Base-by-base conservation (phyloP, 2,888 invertebrate species). In the Pilophorus perplexus region DNA sequence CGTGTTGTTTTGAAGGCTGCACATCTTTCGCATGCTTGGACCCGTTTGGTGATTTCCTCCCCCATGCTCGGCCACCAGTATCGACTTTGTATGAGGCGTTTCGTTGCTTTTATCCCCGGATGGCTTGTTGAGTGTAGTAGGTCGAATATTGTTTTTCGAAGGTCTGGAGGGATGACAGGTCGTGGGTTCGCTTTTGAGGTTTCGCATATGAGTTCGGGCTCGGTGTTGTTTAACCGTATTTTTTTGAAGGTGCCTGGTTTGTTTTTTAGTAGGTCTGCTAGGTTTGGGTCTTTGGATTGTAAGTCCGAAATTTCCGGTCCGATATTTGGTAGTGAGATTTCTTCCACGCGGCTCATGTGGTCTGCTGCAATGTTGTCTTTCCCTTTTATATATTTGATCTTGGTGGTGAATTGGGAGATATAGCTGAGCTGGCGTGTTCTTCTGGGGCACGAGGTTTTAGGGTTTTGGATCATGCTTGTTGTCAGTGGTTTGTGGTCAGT, bases 331-430 rank as follows among this genome's bases (percentile, higher is more conserved):
- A 33, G 33, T 6, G 6, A 8, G 33, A 33, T 33, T 12, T 33
- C 33, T 8, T 33, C 33, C 12, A 33, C 33, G 6, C 33, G 6
- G 33, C 33, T 33, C 33, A 8, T 33, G 33, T 14, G 10, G 44
- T 67, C 68, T 16, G 68, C 64, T 5, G 27, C 55, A 23, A 64
- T 14, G 22, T 68, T 68, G 10, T 68, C 59, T 16, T 37, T 28
- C 1, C 68, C 68, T 8, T 14, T 18, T 16, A 68, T 44, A 27
- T 68, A 50, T 2, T 70, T 64, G 2, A 77, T 74, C 54, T 75
- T 74, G 0, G 74, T 76, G 0, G 75, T 73, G 67, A 77, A 78
- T 64, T 77, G 75, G 0, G 73, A 57, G 18, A 77, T 71, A 16
- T 65, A 67, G 4, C 68, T 57, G 0, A 78, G 68, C 12, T 78